Base-by-base conservation (phyloP, 2,113 vertebrate species). In the Malurus alboscapulatus region DNA sequence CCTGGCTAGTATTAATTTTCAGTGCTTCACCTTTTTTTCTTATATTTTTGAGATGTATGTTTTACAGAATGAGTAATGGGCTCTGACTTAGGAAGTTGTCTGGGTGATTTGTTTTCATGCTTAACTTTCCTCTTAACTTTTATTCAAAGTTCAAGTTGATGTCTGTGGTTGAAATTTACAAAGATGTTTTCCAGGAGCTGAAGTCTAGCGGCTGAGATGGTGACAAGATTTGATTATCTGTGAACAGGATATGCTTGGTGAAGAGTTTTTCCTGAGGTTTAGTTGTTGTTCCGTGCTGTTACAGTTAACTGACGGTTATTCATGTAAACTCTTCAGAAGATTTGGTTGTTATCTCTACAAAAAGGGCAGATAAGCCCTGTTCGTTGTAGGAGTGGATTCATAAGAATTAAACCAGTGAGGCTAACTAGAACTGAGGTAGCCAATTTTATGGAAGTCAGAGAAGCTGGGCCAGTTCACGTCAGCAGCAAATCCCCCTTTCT, bases 151-250 rank as follows among this genome's bases (percentile, higher is more conserved):
- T 93, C 76, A 86, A 27, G 47, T 13, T 81, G 75, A 81, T 78
- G 65, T 50, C 66, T 76, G 77, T 69, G 58, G 84, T 91, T 94
- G 45, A 91, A 87, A 91, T 76, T 30, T 19, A 84, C 4, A 22
- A 54, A 73, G 75, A 63, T 7, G 25, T 93, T 87, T 92, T 93
- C 66, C 84, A 91, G 71, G 75, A 92, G 71, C 84, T 93, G 66
- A 59, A 84, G 81, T 89, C 78, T 83, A 19, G 71, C 0, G 3
- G 34, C 89, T 79, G 74, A 87, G 84, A 87, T 85, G 42, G 34
- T 86, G 79, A 76, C 34, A 53, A 58, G 79, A 75, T 87, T 55
- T 95, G 73, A 25, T 69, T 69, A 32, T 89, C 74, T 94, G 45
- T 84, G 58, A 87, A 72, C 92, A 85, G 38, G 54, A 68, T 84